Evolutionary conservation across 2,888 invertebrate species (phyloP).

Genomic region (Rhynchonema sp.): DNA sequence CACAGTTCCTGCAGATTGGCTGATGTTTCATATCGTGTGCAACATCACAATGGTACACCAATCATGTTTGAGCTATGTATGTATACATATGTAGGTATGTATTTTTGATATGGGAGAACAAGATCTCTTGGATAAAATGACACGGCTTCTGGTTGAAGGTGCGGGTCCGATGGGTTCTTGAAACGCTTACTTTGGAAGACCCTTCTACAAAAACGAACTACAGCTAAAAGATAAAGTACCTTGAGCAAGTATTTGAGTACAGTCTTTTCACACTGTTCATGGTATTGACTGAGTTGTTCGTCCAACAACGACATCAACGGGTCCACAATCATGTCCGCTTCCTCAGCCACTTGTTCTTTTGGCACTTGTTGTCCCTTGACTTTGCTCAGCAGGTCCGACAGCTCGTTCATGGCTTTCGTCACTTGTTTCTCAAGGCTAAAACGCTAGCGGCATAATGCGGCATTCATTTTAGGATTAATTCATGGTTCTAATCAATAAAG

Average conservation of each 20-base stretch:
- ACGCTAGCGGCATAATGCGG: no score
- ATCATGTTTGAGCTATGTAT: no score
- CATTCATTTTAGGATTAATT: no score
- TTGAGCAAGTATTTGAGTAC: conserved; percentile 91
- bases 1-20: conserved; percentile 50
- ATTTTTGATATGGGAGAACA: no score
- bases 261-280: conserved; percentile 93
- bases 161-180: no score
- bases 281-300: conserved; percentile 43
- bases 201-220: background rate
- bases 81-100: no score
- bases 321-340: conserved; percentile 76
- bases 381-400: conserved; percentile 68
- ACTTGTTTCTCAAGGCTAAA: conserved; percentile 80
- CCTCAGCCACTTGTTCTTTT: conserved; percentile 61
- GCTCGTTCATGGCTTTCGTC: conserved; percentile 72
- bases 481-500: no score
- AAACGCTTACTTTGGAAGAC: no score
- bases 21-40: background rate
- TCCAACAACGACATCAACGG: conserved; percentile 77
- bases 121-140: no score
- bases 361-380: conserved; percentile 63
- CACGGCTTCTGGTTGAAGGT: no score
- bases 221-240: conserved; percentile 12
- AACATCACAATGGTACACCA: no score